Base-by-base conservation (phyloP, 2,113 vertebrate genomes). In the Labeo catla region DNA sequence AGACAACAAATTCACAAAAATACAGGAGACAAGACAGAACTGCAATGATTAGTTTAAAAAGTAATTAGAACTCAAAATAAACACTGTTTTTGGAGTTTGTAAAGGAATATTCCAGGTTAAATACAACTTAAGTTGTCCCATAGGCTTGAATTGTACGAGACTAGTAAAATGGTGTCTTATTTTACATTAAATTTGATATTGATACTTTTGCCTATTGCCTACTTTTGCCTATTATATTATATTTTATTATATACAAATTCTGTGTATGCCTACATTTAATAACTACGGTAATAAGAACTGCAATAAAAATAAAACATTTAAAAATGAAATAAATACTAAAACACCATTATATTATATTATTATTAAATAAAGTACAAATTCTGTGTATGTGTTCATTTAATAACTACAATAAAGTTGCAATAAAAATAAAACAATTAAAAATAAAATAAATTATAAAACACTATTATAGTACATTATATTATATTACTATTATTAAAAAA, bases 101-200 rank as follows among this genome's bases (percentile, higher is more conserved):
- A 6, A 73, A 73, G 70, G 39, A 73, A 45, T 73, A 73, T 45
- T 45, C 70, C 70, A 73, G 39, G 39, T 73, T 73, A 12, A n/a
- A 45, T 21, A 36, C 16, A 21, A 70, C 36, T 39, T 9, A 68
- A 10, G 28, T 28, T 28, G 28, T 28, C 28, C 28, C 28, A 28
- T 28, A 28, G 28, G 28, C 28, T 28, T 28, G 28, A 28, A 28
- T 28, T 28, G 28, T 28, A 28, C 28, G 28, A 28, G 28, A 2
- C 28, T 28, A 28, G 28, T 28, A 28, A 28, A 28, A 28, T 28
- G 28, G 28, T 28, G 28, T 28, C 28, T 28, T 28, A 28, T 28
- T 28, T 28, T 28, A 28, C 28, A 28, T 28, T 28, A 28, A 28
- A 28, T 28, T 28, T 28, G 28, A 28, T 28, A 28, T 28, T 28